phyloP scores from a whole-genome alignment of 1,140 invertebrate genomes.

The Drosophila trapezifrons region DNA sequence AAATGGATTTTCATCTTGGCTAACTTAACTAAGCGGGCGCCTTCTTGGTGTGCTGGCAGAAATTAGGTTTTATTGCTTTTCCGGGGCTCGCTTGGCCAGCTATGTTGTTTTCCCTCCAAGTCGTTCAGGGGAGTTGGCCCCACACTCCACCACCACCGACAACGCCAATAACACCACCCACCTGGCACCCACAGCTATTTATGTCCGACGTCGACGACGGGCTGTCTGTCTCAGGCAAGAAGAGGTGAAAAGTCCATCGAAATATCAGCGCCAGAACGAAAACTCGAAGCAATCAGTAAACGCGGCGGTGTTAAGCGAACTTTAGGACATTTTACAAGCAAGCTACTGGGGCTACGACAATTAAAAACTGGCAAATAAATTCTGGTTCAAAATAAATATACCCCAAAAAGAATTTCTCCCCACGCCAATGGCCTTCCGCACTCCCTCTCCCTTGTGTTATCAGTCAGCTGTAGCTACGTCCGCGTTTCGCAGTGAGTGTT shows the following conservation, averaged over 20 bases:
- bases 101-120: slow-evolving; percentile 26
- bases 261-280: slow-evolving; percentile 17
- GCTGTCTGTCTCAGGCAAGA: slow-evolving; percentile 26
- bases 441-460: slow-evolving; percentile 18
- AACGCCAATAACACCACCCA: slow-evolving; percentile 36
- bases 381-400: slow-evolving; percentile 26
- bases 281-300: slow-evolving; percentile 15
- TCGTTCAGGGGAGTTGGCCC: slow-evolving; percentile 1
- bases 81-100: slow-evolving; percentile 7
- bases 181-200: slow-evolving; percentile 47
- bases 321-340: slow-evolving; percentile 32
- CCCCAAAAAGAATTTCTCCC: slow-evolving; percentile 22
- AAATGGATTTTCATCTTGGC: slow-evolving; percentile 83
- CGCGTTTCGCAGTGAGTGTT: slow-evolving; percentile 19
- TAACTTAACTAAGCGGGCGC: slow-evolving; percentile 1
- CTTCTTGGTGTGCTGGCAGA: slow-evolving; percentile 4
- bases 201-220: slow-evolving; percentile 21
- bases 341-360: slow-evolving; percentile 17
- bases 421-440: slow-evolving; percentile 2
- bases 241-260: slow-evolving; percentile 24
- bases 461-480: slow-evolving; percentile 38
- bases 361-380: slow-evolving; percentile 39
- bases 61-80: slow-evolving; percentile 31
- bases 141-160: slow-evolving; percentile 1
- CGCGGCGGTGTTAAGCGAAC: slow-evolving; percentile 12